These are phyloP conservation scores for Lasioglossum baleicum DNA, from an alignment of 1,140 invertebrate genomes.

Conservation along the genomic window DNA sequence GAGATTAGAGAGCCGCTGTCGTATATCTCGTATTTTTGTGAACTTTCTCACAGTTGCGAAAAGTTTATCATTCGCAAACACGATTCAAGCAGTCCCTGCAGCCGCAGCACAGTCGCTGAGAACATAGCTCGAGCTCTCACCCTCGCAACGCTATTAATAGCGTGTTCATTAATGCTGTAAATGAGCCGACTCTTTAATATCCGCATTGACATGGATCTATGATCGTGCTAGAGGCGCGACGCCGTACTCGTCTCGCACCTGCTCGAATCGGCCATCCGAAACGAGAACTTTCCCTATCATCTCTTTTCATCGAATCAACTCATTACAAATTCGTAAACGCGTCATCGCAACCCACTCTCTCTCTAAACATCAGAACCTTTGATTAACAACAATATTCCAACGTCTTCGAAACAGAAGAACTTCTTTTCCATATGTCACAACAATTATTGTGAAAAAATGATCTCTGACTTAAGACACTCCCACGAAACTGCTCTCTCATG, in stretches of 20 bases:
- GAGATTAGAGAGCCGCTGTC: background rate
- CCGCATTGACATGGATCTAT: conserved; percentile 69
- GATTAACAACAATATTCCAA: too few relatives aligned
- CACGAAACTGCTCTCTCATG: too few relatives aligned
- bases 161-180: conserved; percentile 77
- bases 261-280: conserved; percentile 12
- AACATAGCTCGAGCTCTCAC: conserved; percentile 26
- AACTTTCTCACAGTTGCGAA: conserved; percentile 18
- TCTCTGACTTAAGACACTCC: too few relatives aligned
- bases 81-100: background rate
- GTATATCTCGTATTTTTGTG: background rate
- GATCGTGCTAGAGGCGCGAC: conserved; percentile 10
- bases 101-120: background rate
- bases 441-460: too few relatives aligned
- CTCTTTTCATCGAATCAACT: background rate
- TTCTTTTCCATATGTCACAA: too few relatives aligned
- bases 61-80: conserved; percentile 36
- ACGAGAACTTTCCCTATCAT: background rate
- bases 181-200: conserved; percentile 79
- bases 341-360: background rate
- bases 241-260: conserved; percentile 37
- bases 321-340: background rate
- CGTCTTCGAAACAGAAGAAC: too few relatives aligned
- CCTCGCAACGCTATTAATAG: conserved; percentile 74
- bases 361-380: too few relatives aligned